A percentile compares a stretch with the other conserved stretches of the same genome.
Evolutionary conservation across 2,113 vertebrate genomes (phyloP).

Genomic region (Psilopogon haemacephalus): DNA sequence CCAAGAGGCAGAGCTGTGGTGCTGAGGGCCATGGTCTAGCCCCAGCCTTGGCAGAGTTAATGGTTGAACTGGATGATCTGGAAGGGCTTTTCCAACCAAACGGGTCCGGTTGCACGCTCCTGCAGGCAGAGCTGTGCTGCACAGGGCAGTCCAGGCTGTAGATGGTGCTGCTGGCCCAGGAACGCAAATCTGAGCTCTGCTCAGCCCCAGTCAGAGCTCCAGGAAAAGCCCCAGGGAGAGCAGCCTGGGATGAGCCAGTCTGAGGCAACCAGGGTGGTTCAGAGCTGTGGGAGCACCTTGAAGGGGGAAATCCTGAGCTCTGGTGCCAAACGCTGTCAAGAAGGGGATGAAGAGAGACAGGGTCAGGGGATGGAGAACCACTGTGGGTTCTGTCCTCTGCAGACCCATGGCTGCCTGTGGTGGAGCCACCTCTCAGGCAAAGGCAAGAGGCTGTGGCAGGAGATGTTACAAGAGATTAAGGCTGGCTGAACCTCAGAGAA

Average conservation of each 20-base stretch:
- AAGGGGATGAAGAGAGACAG: neutral
- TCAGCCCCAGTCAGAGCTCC: accelerated
- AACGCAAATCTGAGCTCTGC: neutral
- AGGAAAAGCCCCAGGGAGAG: neutral
- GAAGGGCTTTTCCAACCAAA: too few relatives aligned
- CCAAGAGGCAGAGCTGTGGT: too few relatives aligned
- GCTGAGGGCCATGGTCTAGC: too few relatives aligned
- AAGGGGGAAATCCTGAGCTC: neutral
- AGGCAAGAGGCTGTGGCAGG: neutral
- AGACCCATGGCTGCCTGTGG: neutral
- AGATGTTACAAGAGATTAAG: neutral
- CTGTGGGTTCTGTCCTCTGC: neutral
- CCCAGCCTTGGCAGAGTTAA: too few relatives aligned
- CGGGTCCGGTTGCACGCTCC: neutral
- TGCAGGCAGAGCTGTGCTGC: accelerated
- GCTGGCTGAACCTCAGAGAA: neutral
- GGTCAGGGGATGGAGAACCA: accelerated
- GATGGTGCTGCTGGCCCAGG: slow-evolving; percentile 51
- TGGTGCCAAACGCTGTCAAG: neutral
- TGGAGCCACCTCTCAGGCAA: neutral
- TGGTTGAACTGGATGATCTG: too few relatives aligned
- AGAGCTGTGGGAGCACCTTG: neutral
- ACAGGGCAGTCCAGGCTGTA: neutral
- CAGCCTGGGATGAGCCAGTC: neutral
- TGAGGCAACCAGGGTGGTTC: neutral